Base-by-base conservation (phyloP, 2,888 invertebrate species). In the Drosophila multiciliata region DNA sequence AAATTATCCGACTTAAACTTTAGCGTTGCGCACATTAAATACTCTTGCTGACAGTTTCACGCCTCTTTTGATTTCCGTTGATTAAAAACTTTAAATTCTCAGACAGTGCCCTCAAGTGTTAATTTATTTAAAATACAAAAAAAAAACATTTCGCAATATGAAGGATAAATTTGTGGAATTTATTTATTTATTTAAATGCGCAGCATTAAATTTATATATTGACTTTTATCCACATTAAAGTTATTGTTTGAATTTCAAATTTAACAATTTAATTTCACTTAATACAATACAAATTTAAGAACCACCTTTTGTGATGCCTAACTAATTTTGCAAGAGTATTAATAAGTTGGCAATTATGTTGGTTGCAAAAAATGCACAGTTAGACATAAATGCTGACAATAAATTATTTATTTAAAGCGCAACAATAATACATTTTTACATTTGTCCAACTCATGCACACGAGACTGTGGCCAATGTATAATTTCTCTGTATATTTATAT, bases 391-490 rank as follows among this genome's bases (percentile, higher is more conserved):
- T 55, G 53, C 26, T 15, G 48, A 49, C 66, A 38, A 79, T 75
- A 70, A 66, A 78, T 73, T 58, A 68, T 71, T 65, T 71, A 78
- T 83, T 82, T 62, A 61, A 68, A 63, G 36, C 61, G 64, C 42
- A 59, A 65, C 58, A 65, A 66, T 59, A 52, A 59, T 73, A 62
- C 29, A 59, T 59, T 65, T 40, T 66, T 62, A 40, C 55, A 76
- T 67, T 65, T 62, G 36, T 61, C 40, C 38, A 63, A 38, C 35
- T 38, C 35, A 29, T 32, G 48, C 29, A 61, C 52, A 33, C 57
- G 64, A 11, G 26, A 80, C 72, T 68, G 58, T 71, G 48, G 72
- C 73, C 59, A 59, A 42, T 54, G 26, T 36, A 48, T 54, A 35
- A 17, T 33, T 15, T 9, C 38, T 64, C 38, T 64, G 29, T 40